Conservation (phyloP, 2,888 invertebrate genomes). For the Drosophila merina region DNA sequence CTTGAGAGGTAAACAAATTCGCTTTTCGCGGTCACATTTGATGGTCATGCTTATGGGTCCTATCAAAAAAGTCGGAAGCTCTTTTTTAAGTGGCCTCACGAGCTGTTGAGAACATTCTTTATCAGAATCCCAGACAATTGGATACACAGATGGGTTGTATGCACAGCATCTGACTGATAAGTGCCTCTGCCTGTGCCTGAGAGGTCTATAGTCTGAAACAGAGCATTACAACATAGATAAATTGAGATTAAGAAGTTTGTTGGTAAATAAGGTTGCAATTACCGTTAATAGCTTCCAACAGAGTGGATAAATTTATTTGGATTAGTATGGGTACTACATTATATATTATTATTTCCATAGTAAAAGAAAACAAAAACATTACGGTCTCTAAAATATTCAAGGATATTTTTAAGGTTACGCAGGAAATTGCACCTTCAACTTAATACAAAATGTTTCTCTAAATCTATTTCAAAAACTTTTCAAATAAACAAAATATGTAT, state of each 20-base stretch:
- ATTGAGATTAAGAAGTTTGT: constrained; percentile 19
- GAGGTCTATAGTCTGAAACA: constrained; percentile 1
- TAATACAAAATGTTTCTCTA: too few relatives aligned
- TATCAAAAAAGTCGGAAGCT: constrained; percentile 20
- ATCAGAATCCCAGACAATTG: constrained; percentile 40
- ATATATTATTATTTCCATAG: too few relatives aligned
- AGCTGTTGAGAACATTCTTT: constrained; percentile 26
- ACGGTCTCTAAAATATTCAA: too few relatives aligned
- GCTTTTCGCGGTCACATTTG: constrained; percentile 19
- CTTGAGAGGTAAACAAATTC: constrained; percentile 22
- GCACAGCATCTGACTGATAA: constrained; percentile 9
- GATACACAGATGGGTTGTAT: constrained; percentile 3
- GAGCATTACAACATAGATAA: constrained; percentile 22
- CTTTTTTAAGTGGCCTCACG: constrained; percentile 31
- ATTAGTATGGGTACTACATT: too few relatives aligned
- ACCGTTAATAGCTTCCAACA: background rate
- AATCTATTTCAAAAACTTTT: too few relatives aligned
- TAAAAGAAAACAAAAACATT: too few relatives aligned
- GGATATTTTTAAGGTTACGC: too few relatives aligned
- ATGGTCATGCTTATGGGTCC: constrained; percentile 2
- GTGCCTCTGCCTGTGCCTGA: constrained; percentile 1
- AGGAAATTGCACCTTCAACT: too few relatives aligned
- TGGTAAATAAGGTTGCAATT: constrained; percentile 19
- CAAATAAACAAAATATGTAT: too few relatives aligned
- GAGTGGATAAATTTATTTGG: too few relatives aligned